These are phyloP conservation scores for Syrrhaptes paradoxus DNA, from an alignment of 2,113 vertebrate genomes.

Conservation along the genomic window DNA sequence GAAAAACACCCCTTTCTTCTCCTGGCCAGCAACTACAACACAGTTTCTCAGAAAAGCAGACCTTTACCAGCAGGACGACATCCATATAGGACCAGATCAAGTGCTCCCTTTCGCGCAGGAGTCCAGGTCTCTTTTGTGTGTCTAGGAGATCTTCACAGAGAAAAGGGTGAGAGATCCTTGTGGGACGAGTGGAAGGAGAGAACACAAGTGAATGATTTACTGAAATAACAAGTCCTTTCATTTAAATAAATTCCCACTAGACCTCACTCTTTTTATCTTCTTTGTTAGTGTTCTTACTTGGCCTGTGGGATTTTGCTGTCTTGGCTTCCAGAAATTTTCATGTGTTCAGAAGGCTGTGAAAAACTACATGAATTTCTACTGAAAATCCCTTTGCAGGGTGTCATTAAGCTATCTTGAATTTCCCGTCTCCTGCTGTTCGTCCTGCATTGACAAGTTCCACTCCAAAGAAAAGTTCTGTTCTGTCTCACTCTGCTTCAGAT, in stretches of 20 bases:
- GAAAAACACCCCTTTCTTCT: neutral
- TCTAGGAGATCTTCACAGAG: neutral
- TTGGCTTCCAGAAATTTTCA: neutral
- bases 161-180: neutral
- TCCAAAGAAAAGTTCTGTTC: neutral
- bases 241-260: neutral
- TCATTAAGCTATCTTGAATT: neutral
- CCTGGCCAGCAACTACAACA: neutral
- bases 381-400: neutral
- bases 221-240: neutral
- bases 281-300: neutral
- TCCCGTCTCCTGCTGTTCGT: neutral
- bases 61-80: neutral
- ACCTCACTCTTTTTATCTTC: neutral
- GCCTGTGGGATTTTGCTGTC: neutral
- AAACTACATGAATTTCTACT: neutral
- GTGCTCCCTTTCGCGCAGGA: neutral
- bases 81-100: neutral
- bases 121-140: neutral
- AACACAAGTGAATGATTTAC: neutral
- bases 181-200: neutral
- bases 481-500: neutral
- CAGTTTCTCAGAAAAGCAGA: neutral
- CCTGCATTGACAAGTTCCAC: neutral
- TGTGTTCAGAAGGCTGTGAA: neutral